Base-by-base conservation (phyloP, 2,113 vertebrate genomes). In the Tympanuchus pallidicinctus region DNA sequence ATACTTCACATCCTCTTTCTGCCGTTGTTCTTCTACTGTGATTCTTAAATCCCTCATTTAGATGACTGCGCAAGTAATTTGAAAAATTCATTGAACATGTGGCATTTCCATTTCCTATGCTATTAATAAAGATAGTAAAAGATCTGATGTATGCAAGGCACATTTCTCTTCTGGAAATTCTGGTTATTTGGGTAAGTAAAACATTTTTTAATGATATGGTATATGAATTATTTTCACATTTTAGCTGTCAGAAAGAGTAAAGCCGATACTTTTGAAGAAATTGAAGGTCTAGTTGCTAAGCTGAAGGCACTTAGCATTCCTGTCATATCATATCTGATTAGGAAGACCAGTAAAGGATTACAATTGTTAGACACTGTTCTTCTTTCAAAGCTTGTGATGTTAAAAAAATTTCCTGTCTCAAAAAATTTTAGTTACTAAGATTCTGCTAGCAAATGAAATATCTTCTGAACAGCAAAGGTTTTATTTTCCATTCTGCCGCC, bases 221-320 rank as follows among this genome's bases (percentile, higher is more conserved):
- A 40, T 71, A 88, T 34, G 40, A 85, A 80, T 25, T 64, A 38
- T 94, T 96, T 90, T 92, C 78, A 79, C 54, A 74, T 90, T 89
- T 84, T 61, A 93, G 25, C 69, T 95, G 90, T 92, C 88, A 95
- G 91, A 95, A 85, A 38, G 45, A 96, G 64, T 90, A 91, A 96
- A 89, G 14, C 24, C 80, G 50, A 66, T 57, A 74, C 13, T 94
- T 92, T 42, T 80, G 47, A 89, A 82, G 79, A 82, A 97, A 90
- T 82, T 76, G 92, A 79, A 83, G 48, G 13, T 63, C 48, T 38
- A n/a, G 69, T 76, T 90, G 66, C 86, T 92, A 93, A 96, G 28
- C 61, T 90, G 54, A 92, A 93, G 69, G 89, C 63, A 70, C 59
- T 96, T 84, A 61, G 36, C 54, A 89, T 90, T 96, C 91, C 57